Evolutionary conservation across 2,113 vertebrate species (phyloP).

Genomic region (Pongo pygmaeus): DNA sequence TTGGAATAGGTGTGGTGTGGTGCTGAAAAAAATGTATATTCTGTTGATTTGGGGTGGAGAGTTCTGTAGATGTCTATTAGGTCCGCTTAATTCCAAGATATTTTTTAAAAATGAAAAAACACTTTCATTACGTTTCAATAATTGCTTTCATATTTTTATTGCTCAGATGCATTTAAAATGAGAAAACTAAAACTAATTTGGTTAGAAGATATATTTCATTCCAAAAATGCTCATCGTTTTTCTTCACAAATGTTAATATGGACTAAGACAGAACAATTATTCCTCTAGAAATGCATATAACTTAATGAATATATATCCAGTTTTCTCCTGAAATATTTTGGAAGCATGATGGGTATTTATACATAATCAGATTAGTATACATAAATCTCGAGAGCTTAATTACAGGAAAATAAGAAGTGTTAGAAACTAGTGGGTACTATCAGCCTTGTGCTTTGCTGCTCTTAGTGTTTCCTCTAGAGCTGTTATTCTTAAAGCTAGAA

Average conservation of each 20-base stretch:
- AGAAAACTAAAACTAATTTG: slow-evolving; percentile 5
- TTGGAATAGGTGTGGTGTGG: too few relatives aligned
- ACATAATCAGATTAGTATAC: not conserved
- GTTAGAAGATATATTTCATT: slow-evolving; percentile 4
- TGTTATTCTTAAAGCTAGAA: not conserved
- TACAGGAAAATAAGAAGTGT: not conserved
- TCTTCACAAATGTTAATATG: slow-evolving; percentile 12
- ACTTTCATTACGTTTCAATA: not conserved
- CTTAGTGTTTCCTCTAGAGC: not conserved
- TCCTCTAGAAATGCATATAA: slow-evolving; percentile 1
- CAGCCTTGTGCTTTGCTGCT: not conserved
- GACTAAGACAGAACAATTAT: not conserved
- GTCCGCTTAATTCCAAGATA: not conserved
- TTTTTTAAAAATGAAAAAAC: not conserved
- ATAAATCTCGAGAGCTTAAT: not conserved
- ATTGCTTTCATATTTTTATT: not conserved
- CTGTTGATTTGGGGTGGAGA: too few relatives aligned
- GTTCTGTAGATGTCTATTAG: too few relatives aligned
- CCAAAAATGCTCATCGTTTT: not conserved
- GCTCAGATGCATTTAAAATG: not conserved
- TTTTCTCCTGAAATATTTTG: slow-evolving; percentile 18
- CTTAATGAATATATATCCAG: not conserved
- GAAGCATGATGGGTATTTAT: not conserved
- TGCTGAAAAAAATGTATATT: too few relatives aligned
- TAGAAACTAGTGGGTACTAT: not conserved